Evolutionary conservation across 2,113 vertebrate genomes (phyloP).

Genomic region (Amblyopsis rosae): DNA sequence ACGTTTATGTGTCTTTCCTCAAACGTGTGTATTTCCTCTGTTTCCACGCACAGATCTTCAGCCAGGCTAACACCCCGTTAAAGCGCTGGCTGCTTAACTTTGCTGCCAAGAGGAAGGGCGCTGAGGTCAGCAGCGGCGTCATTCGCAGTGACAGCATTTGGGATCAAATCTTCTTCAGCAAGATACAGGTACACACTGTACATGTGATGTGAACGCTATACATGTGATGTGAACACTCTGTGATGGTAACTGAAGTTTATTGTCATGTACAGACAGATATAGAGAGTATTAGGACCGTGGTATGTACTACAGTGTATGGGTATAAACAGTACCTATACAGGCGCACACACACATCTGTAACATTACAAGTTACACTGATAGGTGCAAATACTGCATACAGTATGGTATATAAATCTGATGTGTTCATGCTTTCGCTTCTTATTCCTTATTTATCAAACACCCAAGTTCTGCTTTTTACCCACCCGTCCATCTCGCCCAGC

Average conservation of each 20-base stretch:
- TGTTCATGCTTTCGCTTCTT: no score
- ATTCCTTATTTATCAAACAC: no score
- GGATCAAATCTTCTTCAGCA: constrained; percentile 96
- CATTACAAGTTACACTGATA: no score
- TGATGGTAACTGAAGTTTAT: background rate
- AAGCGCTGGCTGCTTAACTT: constrained; percentile 95
- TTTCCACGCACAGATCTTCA: constrained; percentile 84
- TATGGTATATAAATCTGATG: no score
- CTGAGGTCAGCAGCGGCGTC: constrained; percentile 89
- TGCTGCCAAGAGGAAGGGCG: constrained; percentile 92
- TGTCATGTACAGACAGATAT: no score
- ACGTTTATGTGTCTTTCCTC: background rate
- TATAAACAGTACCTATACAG: no score
- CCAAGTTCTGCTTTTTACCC: no score
- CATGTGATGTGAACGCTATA: background rate
- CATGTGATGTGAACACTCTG: background rate
- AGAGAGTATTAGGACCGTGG: no score
- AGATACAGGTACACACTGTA: constrained; percentile 84
- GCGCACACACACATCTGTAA: no score
- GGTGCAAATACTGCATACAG: background rate
- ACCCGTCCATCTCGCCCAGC: no score
- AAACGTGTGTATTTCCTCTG: background rate
- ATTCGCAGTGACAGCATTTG: constrained; percentile 92
- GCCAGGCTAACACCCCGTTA: constrained; percentile 88
- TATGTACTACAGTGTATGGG: no score